Evolutionary conservation across 2,888 invertebrate genomes (phyloP).

Genomic region (Noctua janthe): DNA sequence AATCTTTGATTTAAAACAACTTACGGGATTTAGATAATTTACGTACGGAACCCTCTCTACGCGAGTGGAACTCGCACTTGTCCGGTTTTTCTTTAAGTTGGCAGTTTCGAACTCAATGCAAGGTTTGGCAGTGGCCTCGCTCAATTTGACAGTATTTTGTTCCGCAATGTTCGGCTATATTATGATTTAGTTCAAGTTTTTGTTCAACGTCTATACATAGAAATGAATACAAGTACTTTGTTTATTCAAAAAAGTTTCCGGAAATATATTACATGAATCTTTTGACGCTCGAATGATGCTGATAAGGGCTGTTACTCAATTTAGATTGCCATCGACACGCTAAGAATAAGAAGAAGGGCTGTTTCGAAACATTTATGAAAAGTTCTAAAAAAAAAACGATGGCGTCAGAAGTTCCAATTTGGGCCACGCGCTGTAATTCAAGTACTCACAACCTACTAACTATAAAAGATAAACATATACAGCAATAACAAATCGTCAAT

Average conservation of each 20-base stretch:
- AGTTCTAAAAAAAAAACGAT: not conserved
- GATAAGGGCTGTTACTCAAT: not conserved
- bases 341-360: not conserved
- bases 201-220: not conserved
- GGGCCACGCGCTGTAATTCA: not conserved
- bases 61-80: too few relatives aligned
- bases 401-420: not conserved
- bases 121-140: slow-evolving; percentile 55
- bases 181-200: slow-evolving; percentile 1
- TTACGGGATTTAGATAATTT: too few relatives aligned
- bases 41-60: too few relatives aligned
- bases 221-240: not conserved
- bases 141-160: slow-evolving; percentile 50
- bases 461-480: not conserved
- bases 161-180: slow-evolving; percentile 48
- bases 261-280: not conserved
- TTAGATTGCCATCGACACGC: too few relatives aligned
- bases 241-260: not conserved
- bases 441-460: not conserved
- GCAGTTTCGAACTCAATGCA: slow-evolving; percentile 50
- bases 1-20: too few relatives aligned
- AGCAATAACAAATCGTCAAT: not conserved
- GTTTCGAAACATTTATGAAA: not conserved
- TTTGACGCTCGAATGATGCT: not conserved
- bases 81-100: slow-evolving; percentile 26